Evolutionary conservation across 2,797 vertebrate genomes (phyloP).

Genomic region (Clamator glandarius): DNA sequence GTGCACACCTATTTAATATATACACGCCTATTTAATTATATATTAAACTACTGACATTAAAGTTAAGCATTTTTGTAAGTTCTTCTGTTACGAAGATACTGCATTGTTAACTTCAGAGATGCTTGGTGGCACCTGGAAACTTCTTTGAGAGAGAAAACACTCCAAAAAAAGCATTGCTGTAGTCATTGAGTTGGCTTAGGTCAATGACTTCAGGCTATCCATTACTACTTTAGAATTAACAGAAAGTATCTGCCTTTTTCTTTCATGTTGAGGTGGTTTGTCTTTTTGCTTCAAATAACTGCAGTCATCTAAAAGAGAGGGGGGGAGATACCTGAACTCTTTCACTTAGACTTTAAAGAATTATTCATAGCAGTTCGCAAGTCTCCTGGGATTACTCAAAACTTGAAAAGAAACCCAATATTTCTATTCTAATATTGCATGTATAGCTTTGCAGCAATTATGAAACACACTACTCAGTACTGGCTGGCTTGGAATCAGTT

Average conservation of each 20-base stretch:
- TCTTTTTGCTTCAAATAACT: constrained; percentile 16
- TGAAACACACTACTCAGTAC: neutral
- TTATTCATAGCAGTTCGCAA: neutral
- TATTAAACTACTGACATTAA: neutral
- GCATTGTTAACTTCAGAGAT: neutral
- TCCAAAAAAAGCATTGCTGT: neutral
- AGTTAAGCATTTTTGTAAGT: neutral
- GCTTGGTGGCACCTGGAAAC: neutral
- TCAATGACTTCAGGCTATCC: neutral
- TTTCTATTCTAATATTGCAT: neutral
- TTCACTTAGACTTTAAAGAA: neutral
- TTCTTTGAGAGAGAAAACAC: neutral
- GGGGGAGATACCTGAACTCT: neutral
- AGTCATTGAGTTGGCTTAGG: neutral
- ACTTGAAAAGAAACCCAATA: constrained; percentile 30
- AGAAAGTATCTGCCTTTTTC: neutral
- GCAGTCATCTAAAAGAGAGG: neutral
- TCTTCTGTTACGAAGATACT: neutral
- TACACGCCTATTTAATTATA: neutral
- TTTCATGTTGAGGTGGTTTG: neutral
- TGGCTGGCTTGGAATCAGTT: constrained; percentile 56
- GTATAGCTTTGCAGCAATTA: constrained; percentile 32
- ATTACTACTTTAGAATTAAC: neutral
- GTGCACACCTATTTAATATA: neutral
- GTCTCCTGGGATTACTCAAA: constrained; percentile 33